Percentiles rank a stretch among this genome's conserved stretches.
Evolutionary conservation across 2,113 vertebrate genomes (phyloP).

Genomic region (Donacobius atricapilla): DNA sequence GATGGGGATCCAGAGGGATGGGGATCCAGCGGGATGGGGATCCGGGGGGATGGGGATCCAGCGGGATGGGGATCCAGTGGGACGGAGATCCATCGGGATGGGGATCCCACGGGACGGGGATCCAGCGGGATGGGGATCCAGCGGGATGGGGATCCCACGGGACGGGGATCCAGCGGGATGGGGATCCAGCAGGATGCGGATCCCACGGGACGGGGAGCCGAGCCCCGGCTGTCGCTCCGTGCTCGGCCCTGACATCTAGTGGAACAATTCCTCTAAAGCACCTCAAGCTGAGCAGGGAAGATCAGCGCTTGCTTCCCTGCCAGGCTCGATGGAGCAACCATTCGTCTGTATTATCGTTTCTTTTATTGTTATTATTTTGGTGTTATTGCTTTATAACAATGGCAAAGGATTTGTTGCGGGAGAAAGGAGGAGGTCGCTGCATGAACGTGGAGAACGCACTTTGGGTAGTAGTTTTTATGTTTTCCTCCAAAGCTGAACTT

Average conservation of each 20-base stretch:
- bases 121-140: neutral
- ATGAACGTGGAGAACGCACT: neutral
- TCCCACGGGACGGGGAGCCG: neutral
- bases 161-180: neutral
- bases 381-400: no score
- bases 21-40: no score
- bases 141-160: neutral
- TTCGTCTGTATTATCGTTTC: neutral
- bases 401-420: neutral
- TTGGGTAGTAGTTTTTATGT: neutral
- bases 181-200: neutral
- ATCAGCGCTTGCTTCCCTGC: neutral
- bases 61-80: no score
- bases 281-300: neutral
- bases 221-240: neutral
- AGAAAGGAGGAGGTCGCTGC: neutral
- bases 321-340: neutral
- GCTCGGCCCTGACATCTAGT: conserved; percentile 74
- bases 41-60: no score
- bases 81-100: no score
- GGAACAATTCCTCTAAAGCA: conserved; percentile 53
- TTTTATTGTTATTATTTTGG: no score
- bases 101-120: neutral
- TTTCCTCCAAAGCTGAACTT: neutral
- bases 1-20: no score